These are phyloP conservation scores for Delichon dasypus DNA, from an alignment of 2,797 vertebrate genomes.

Conservation along the genomic window DNA sequence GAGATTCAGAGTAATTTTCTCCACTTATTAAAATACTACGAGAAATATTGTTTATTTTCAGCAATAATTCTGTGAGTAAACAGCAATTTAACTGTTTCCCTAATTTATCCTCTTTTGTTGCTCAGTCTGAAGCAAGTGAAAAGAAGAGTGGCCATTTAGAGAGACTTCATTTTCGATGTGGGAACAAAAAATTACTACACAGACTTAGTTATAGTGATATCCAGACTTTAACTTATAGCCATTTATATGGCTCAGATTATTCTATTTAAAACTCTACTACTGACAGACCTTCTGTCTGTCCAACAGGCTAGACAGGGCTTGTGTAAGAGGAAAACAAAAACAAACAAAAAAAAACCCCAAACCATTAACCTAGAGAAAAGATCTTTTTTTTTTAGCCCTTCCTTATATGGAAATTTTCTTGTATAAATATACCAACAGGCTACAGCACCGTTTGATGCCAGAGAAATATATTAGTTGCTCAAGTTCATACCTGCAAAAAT, in stretches of 20 bases:
- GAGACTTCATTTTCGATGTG: neutral
- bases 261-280: neutral
- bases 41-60: neutral
- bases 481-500: neutral
- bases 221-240: neutral
- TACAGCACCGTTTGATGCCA: neutral
- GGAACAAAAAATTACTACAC: neutral
- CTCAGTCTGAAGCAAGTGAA: neutral
- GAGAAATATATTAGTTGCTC: neutral
- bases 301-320: constrained; percentile 5
- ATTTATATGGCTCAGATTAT: neutral
- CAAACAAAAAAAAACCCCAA: neutral
- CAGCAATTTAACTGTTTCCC: neutral
- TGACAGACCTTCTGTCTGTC: neutral
- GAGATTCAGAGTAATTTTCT: neutral
- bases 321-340: neutral
- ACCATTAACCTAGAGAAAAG: constrained; percentile 50
- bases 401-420: constrained; percentile 41
- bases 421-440: constrained; percentile 33
- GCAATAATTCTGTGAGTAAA: neutral
- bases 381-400: neutral
- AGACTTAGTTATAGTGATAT: neutral
- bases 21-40: neutral
- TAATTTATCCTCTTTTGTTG: neutral
- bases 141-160: neutral